Base-by-base conservation (phyloP, 2,888 invertebrate species). In the Mesoligia furuncula region DNA sequence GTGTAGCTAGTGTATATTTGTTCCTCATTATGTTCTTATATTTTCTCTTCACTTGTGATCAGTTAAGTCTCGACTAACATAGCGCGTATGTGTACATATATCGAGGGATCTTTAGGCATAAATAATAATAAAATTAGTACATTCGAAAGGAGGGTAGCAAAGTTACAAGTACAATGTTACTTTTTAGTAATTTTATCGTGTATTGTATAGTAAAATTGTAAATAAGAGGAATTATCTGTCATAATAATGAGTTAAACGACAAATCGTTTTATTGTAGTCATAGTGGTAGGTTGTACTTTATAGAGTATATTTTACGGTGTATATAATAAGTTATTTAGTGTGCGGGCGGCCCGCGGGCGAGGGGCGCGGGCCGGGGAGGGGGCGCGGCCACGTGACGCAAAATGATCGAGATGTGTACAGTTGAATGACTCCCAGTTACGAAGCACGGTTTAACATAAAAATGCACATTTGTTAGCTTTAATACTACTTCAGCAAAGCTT, bases 221-320 rank as follows among this genome's bases (percentile, higher is more conserved):
- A 94, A 96, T 96, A 96, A 96, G 96, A 96, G 94, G 90, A 95
- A 96, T 93, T 96, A 96, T 96, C 94, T 96, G 96, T 95, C 96
- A 96, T 96, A 96, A 96, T 96, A 96, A 95, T 94, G 93, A 94
- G 93, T 94, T 96, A 95, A 96, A 95, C 94, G 95, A 95, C 93
- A 96, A 96, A 95, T 95, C 95, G 95, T 96, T 96, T 94, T 95
- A 96, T 95, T 93, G 91, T 96, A 96, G 96, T 96, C 95, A 95
- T 96, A 95, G 95, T 85, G 84, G 92, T 96, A 96, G 95, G 94
- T 91, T 94, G 92, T 96, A 96, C 91, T 95, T 95, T 94, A 93
- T 93, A 94, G 92, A 94, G 90, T 91, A 93, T 93, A 94, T 94
- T 93, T 93, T 94, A 93, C 85, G 90, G 92, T 95, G 94, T 95